phyloP scores from a whole-genome alignment of 2,888 invertebrate species.

The Clepsis dumicolana region DNA sequence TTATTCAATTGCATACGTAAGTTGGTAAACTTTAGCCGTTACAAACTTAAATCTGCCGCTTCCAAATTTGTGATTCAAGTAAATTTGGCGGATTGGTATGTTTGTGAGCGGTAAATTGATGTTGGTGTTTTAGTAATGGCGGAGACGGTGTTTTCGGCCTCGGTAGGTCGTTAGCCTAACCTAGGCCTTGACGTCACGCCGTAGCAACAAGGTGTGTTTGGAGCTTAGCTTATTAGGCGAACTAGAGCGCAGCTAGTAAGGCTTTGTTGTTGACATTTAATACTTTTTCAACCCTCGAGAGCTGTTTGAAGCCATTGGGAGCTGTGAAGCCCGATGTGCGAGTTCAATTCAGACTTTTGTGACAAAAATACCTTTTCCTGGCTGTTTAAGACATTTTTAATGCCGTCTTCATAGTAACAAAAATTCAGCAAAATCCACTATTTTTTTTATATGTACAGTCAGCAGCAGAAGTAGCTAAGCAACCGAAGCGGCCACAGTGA shows the following conservation, averaged over 20 bases:
- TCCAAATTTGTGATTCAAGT: neutral
- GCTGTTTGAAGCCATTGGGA: neutral
- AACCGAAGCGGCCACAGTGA: no score
- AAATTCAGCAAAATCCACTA: no score
- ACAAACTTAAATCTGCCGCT: neutral
- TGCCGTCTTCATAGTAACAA: no score
- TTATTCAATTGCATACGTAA: neutral
- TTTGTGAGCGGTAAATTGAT: slow-evolving; percentile 1
- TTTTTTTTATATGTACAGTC: no score
- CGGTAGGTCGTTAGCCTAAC: slow-evolving; percentile 71
- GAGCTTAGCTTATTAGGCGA: slow-evolving; percentile 35
- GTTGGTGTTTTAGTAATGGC: slow-evolving; percentile 49
- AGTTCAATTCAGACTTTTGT: neutral
- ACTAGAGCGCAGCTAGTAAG: slow-evolving; percentile 33
- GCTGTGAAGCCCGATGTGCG: neutral
- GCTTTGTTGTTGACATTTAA: slow-evolving; percentile 29
- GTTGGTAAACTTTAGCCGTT: slow-evolving; percentile 4
- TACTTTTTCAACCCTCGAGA: slow-evolving; percentile 2
- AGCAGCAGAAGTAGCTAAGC: no score
- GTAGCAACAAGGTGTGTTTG: slow-evolving; percentile 15
- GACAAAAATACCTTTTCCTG: neutral
- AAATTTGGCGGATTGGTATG: neutral
- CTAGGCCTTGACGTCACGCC: slow-evolving; percentile 68
- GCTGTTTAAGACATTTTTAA: no score
- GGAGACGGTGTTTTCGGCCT: slow-evolving; percentile 69